Percentiles rank a stretch among this genome's conserved stretches.
phyloP scores from a whole-genome alignment of 2,888 invertebrate genomes.

The Drosophila dives region DNA sequence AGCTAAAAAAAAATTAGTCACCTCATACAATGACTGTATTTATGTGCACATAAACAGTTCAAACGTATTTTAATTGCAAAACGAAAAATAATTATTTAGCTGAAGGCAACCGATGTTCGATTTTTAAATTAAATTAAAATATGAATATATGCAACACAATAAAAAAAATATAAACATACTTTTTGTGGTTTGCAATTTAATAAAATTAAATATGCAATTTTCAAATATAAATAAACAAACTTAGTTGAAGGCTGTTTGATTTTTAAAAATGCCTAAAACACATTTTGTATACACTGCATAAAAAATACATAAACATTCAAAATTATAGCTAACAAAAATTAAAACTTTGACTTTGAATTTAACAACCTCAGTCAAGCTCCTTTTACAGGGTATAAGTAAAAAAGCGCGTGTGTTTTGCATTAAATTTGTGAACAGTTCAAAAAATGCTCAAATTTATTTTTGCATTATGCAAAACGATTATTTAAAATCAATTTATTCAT shows the following conservation, averaged over 20 bases:
- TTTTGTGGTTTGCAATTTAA: neutral
- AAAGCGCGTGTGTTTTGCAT: conserved; percentile 1
- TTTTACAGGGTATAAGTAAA: conserved; percentile 24
- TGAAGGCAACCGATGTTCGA: conserved; percentile 55
- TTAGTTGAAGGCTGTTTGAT: neutral
- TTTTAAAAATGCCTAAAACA: neutral
- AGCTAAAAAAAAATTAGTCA: conserved; percentile 64
- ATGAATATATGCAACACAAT: conserved; percentile 1
- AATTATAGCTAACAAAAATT: neutral
- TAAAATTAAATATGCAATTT: too few relatives aligned
- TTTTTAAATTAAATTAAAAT: conserved; percentile 54
- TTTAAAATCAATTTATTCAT: conserved; percentile 19
- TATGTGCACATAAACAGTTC: conserved; percentile 38
- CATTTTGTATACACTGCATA: neutral
- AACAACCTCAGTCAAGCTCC: neutral
- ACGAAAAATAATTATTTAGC: conserved; percentile 15
- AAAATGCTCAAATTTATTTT: conserved; percentile 1
- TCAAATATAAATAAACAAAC: neutral
- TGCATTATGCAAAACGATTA: conserved; percentile 3
- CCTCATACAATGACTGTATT: conserved; percentile 36
- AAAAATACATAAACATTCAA: neutral
- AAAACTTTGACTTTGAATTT: neutral
- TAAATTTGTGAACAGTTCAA: conserved; percentile 14
- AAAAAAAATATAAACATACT: neutral
- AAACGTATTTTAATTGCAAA: conserved; percentile 62